A percentile compares a stretch with the other conserved stretches of the same genome.
These are phyloP conservation scores for Pseudorectes ferrugineus DNA, from an alignment of 2,113 vertebrate species.

Conservation along the genomic window DNA sequence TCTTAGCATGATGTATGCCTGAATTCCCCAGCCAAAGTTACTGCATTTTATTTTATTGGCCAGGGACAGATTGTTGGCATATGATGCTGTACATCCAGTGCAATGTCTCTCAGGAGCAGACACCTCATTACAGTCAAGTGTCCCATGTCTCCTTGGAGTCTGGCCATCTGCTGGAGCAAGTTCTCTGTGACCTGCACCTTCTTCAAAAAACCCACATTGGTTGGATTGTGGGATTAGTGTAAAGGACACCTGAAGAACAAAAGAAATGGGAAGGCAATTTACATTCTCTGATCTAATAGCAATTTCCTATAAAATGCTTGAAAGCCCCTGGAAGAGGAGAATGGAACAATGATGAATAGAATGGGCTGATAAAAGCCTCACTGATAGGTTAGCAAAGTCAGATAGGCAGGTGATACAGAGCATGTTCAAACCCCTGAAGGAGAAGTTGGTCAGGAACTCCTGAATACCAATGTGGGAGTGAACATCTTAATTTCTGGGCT, in stretches of 20 bases:
- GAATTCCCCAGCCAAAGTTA: background rate
- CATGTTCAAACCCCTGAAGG: background rate
- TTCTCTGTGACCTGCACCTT: background rate
- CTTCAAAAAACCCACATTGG: background rate
- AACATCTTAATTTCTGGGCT: background rate
- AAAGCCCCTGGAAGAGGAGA: background rate
- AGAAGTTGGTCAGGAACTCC: background rate
- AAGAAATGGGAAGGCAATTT: background rate
- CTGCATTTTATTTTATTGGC: background rate
- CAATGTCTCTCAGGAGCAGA: background rate
- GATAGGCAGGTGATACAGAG: background rate
- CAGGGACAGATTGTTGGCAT: background rate
- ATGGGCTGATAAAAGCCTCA: background rate
- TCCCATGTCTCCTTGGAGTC: background rate
- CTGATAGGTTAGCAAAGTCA: background rate
- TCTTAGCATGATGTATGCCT: background rate
- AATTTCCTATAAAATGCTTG: background rate
- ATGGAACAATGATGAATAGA: background rate
- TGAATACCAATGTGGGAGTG: background rate
- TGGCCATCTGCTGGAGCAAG: background rate
- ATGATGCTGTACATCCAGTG: background rate
- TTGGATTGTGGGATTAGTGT: background rate
- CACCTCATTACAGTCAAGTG: background rate
- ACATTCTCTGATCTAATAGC: background rate
- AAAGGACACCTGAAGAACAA: background rate